Percentiles rank a stretch among this genome's conserved stretches.
These are phyloP conservation scores for Anas bernieri DNA, from an alignment of 2,797 vertebrate genomes.

Conservation along the genomic window DNA sequence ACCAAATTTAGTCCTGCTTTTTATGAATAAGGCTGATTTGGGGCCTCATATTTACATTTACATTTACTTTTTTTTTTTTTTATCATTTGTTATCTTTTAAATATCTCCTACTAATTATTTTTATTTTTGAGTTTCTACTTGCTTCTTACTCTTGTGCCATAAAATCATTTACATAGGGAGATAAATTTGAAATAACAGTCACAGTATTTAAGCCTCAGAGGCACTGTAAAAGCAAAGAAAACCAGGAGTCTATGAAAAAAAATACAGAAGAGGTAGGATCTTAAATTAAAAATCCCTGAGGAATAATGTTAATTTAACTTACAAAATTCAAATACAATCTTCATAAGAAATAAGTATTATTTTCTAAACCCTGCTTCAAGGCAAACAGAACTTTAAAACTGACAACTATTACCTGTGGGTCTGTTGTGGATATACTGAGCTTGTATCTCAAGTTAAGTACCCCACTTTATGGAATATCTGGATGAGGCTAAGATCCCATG, in stretches of 20 bases:
- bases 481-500: not conserved
- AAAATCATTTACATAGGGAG: not conserved
- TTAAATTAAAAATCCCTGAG: slow-evolving; percentile 39
- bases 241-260: not conserved
- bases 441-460: not conserved
- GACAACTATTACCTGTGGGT: not conserved
- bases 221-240: not conserved
- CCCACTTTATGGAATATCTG: not conserved
- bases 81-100: not conserved
- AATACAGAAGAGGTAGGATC: not conserved
- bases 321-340: not conserved
- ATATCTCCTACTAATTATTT: not conserved
- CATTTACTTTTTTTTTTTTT: not conserved
- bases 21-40: not conserved
- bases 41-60: not conserved
- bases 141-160: not conserved
- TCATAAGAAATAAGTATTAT: not conserved
- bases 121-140: not conserved
- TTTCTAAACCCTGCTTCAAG: slow-evolving; percentile 1
- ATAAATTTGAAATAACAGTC: not conserved
- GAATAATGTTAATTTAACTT: slow-evolving; percentile 9
- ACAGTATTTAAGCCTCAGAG: not conserved
- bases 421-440: not conserved
- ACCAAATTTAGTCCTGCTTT: not conserved
- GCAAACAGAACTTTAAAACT: slow-evolving; percentile 13